A percentile compares a stretch with the other conserved stretches of the same genome.
Conservation (phyloP, 1,140 invertebrate species). For the Anoplophora glabripennis region DNA sequence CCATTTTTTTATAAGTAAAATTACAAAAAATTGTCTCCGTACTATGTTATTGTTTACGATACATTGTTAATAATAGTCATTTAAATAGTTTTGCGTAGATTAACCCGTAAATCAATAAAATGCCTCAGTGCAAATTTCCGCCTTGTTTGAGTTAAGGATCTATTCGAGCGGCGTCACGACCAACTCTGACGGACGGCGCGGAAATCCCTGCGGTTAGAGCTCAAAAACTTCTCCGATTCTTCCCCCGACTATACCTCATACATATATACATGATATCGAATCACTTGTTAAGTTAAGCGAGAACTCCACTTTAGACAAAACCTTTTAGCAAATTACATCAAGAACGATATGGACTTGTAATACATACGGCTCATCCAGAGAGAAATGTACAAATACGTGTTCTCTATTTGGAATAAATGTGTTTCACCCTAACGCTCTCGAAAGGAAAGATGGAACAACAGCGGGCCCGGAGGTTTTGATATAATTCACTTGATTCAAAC, state of each 20-base stretch:
- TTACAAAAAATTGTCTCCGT: no score
- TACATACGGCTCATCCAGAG: conserved; percentile 43
- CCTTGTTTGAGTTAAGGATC: no score
- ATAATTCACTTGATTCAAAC: no score
- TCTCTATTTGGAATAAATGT: conserved; percentile 21
- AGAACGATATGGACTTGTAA: conserved; percentile 47
- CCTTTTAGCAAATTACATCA: conserved; percentile 49
- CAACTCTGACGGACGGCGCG: no score
- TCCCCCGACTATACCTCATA: conserved; percentile 39
- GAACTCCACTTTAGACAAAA: conserved; percentile 31
- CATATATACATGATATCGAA: conserved; percentile 49
- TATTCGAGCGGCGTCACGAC: no score
- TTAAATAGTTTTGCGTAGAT: no score
- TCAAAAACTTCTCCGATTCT: background rate
- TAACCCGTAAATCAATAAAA: no score
- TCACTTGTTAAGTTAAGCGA: conserved; percentile 42
- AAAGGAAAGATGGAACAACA: background rate
- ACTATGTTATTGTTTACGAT: no score
- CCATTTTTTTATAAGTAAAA: no score
- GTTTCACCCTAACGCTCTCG: background rate
- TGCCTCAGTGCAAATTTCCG: no score
- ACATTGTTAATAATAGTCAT: no score
- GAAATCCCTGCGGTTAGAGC: background rate
- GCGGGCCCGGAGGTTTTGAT: no score
- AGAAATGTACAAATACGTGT: conserved; percentile 31